Evolutionary conservation across 2,113 vertebrate genomes (phyloP), one percentile per base, ranked within the genome.

Genomic region (Leucoraja erinaceus): DNA sequence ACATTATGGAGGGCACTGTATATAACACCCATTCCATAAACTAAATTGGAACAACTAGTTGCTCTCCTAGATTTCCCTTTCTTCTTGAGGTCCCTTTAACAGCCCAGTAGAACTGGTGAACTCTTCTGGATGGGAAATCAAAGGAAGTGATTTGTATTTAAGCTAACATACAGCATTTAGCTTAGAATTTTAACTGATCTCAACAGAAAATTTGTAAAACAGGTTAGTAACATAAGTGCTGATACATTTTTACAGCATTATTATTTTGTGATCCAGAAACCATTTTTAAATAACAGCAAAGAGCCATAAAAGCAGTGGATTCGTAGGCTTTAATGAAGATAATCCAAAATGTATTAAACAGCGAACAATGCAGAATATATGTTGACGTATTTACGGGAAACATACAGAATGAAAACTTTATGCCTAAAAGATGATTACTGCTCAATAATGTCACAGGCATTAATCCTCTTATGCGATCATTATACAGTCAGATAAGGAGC

Each of bases 401-500:
- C 38, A 90, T 22, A 90, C 16, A 33, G n/a, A 90, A 68, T 10
- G 72, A 25, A 91, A 11, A 47, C 47, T 90, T 91, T 74, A 25
- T 28, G 70, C 22, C 38, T 63, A 72, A 90, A 22, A 38, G 16
- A 16, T 70, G 31, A 90, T 90, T 70, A 90, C 16, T 90, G 66
- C 31, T 90, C 31, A 47, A 70, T 70, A 90, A 70, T 90, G 63
- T 90, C 66, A 90, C 63, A 90, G 22, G 38, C 9, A 70, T 90
- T 47, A 90, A 90, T 90, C 6, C 18, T 38, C 63, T 47, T 90
- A 22, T 90, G 88, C 47, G 66, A 90, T 33, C 54, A 68, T 90
- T 33, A 70, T 70, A 70, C n/a, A 72, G 31, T 70, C 31, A 90
- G 63, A 70, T 70, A 90, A 3, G 66, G 11, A 54, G 68, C 33